A percentile compares a stretch with the other conserved stretches of the same genome.
These are phyloP conservation scores for Athalia cordata DNA, from an alignment of 2,888 invertebrate species.

Conservation along the genomic window DNA sequence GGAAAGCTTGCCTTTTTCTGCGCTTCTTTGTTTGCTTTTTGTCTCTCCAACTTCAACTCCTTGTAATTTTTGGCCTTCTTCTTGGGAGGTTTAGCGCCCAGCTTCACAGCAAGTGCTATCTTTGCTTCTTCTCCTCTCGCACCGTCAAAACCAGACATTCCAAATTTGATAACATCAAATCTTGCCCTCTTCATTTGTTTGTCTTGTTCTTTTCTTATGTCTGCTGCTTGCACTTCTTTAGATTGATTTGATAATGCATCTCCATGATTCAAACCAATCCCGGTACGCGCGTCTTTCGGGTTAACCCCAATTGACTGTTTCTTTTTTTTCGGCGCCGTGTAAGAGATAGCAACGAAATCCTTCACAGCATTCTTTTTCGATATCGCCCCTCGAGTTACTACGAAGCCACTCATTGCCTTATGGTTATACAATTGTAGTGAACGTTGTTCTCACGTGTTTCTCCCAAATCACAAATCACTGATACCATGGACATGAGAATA, in stretches of 20 bases:
- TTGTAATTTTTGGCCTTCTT: constrained; percentile 83
- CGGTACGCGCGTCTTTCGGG: neutral
- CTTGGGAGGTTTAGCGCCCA: constrained; percentile 89
- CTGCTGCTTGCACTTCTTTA: constrained; percentile 31
- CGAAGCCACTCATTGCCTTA: constrained; percentile 60
- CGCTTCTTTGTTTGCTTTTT: constrained; percentile 75
- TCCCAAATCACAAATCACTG: too few species aligned
- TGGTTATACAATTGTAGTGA: neutral
- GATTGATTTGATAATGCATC: constrained; percentile 9
- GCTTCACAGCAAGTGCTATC: constrained; percentile 84
- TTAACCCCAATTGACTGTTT: constrained; percentile 35
- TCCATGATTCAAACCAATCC: constrained; percentile 36
- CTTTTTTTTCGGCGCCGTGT: constrained; percentile 56
- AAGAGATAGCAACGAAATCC: constrained; percentile 57
- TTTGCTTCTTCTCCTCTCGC: constrained; percentile 86
- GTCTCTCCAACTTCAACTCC: constrained; percentile 79
- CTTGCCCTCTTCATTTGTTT: constrained; percentile 85
- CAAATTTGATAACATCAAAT: constrained; percentile 90
- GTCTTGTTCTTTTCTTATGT: constrained; percentile 72
- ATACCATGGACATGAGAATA: too few species aligned
- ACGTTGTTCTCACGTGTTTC: too few species aligned
- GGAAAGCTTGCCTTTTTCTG: constrained; percentile 70
- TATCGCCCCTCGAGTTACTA: constrained; percentile 61
- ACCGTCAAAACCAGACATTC: constrained; percentile 84
- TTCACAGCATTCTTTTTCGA: constrained; percentile 51